Base-by-base conservation (phyloP, 2,797 vertebrate species). In the Chaenodraco wilsoni region DNA sequence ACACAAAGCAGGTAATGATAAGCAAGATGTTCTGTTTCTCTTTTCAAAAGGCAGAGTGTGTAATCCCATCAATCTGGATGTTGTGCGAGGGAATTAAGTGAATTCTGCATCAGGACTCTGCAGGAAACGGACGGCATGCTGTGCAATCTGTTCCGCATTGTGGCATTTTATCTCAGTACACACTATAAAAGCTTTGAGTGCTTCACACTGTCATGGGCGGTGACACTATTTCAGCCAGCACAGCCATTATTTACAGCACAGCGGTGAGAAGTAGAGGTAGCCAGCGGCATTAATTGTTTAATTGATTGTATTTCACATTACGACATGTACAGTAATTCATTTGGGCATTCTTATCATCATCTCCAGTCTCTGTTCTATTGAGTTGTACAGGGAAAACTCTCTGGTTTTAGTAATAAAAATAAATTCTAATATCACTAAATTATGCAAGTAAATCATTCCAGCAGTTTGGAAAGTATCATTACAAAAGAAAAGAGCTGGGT, bases 151-250 rank as follows among this genome's bases (percentile, higher is more conserved):
- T 58, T 79, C 64, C 61, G 48, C 31, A 27, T 21, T 71, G 66
- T 73, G 65, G 52, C 52, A 57, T 82, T 85, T 84, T 50, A 84
- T 88, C 70, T 76, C 13, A 0, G 56, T 16, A 6, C 43, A 69
- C 31, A 49, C 57, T 44, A 52, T 45, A 72, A 84, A 84, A 61
- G 41, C 56, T 74, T 69, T 45, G 37, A 69, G 61, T 65, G 62
- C 63, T 70, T 83, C 66, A 73, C 71, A 46, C 57, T 52, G 44
- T 77, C 17, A 54, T 7, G 16, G 33, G 40, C n/a, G 0, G 56
- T 46, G 16, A 77, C 31, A 43, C 43, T 16, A 21, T 70, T 65
- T 49, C 33, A 37, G 68, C 27, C 65, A 64, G 63, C 52, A 54
- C 50, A 46, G 58, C 40, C 51, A 46, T 41, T 50, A 52, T 50